Evolutionary conservation across 2,797 vertebrate species (phyloP), one percentile per base, ranked within the genome.

Genomic region (Nyctalus aviator): DNA sequence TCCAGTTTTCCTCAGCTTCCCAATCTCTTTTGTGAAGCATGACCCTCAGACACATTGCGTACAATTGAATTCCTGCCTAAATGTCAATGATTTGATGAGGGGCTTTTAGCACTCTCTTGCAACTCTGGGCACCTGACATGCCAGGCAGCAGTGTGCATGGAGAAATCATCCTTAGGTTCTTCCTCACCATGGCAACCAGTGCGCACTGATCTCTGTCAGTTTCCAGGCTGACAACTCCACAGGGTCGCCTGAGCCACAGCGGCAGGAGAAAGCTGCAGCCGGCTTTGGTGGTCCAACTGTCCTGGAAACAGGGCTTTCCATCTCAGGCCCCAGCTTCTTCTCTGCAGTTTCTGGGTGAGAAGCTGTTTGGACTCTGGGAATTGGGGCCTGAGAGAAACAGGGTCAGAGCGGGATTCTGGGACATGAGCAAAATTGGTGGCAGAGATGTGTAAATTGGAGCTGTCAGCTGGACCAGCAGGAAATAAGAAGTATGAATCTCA

Each of bases 121-220:
- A 72, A 87, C 86, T 96, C 88, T 68, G 86, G 32, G 10, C 77
- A 90, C 11, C 72, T 91, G 95, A 93, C 48, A 64, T n/a, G 27
- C 84, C 68, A 94, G n/a, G 17, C 72, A 91, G 41, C 94, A 97
- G 87, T 93, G 76, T 90, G 82, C 84, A 83, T 0, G 27, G 37
- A 59, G 95, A 85, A 96, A 95, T 77, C 18, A 69, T 32, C 48
- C 73, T 84, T 44, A 6, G 55, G 50, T 93, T 41, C 57, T 32
- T 95, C 25, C 30, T 95, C 90, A 84, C 93, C 90, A 94, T 91
- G 79, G 88, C 87, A 97, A 97, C 95, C n/a, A 15, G n/a, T 2
- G 32, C 73, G 30, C 68, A 90, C 78, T 91, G 88, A 96, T 90
- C 85, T 93, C 59, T 97, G 89, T 88, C 76, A 59, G 4, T 76